Percentiles rank a stretch among this genome's conserved stretches.
Evolutionary conservation across 2,888 invertebrate genomes (phyloP).

Genomic region (Torymus tubicola): DNA sequence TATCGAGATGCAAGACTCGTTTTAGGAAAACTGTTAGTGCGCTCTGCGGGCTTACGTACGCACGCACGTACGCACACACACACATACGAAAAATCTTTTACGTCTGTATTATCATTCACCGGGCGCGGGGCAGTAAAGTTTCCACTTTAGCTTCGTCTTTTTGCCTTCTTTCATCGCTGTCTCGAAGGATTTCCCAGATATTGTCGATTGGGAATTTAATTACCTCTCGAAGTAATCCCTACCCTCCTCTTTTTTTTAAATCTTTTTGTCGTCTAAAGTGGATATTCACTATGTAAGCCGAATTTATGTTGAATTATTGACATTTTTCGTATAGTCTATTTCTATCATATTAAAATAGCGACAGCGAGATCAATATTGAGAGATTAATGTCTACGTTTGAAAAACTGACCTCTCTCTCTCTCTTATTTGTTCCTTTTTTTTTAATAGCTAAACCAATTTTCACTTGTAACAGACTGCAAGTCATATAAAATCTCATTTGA

Average conservation of each 20-base stretch:
- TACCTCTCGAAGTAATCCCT: neutral
- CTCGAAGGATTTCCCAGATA: neutral
- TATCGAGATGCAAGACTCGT: constrained; percentile 59
- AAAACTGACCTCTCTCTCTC: neutral
- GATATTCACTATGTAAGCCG: constrained; percentile 2
- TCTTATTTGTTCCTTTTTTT: constrained; percentile 17
- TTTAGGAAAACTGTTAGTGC: constrained; percentile 52
- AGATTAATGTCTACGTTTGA: neutral
- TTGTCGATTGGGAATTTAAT: constrained; percentile 39
- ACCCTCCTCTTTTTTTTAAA: neutral
- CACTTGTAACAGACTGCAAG: neutral
- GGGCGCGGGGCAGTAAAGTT: constrained; percentile 46
- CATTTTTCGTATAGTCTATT: neutral
- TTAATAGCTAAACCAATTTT: neutral
- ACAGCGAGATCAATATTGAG: too few species aligned
- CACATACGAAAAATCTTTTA: constrained; percentile 55
- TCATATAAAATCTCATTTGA: neutral
- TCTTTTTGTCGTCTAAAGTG: neutral
- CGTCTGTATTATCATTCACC: constrained; percentile 53
- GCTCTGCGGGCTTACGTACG: neutral
- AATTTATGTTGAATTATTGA: neutral
- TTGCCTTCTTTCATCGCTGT: neutral
- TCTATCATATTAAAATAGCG: too few species aligned
- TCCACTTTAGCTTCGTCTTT: constrained; percentile 44
- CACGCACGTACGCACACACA: neutral